Evolutionary conservation across 2,888 invertebrate species (phyloP), one percentile per base, ranked within the genome.

Genomic region (Neuroscelio doddi): DNA sequence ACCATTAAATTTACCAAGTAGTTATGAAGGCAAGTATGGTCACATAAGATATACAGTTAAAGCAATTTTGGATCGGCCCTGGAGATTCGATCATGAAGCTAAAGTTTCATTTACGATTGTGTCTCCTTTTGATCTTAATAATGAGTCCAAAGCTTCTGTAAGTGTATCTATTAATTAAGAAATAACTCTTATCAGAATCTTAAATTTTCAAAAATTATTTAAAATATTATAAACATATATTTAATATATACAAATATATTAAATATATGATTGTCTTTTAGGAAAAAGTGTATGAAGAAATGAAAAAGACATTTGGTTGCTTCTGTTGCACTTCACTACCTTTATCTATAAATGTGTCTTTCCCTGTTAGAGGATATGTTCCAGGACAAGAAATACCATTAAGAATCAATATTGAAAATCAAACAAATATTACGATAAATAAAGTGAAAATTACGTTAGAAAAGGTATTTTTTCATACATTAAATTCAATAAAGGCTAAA

Each of bases 61-160:
- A 82, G 92, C 91, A 0, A 89, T 89, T 0, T 86, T 95, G 7
- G 92, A 95, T 74, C 87, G 92, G 24, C 91, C 94, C 0, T 93
- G 93, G 90, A 92, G 91, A 76, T 91, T 92, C 78, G 93, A 95
- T 84, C 91, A 93, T 74, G 91, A 92, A 70, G 89, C 90, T 45
- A 92, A 92, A 85, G 88, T 89, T 82, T 89, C 91, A 8, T 93
- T 95, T 77, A 92, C 91, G 36, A 90, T 95, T 4, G 88, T 93
- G 58, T 90, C 92, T 56, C 89, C 91, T 0, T 87, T 93, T 71
- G 94, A 95, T 83, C 87, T 95, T 71, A 95, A 94, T 85, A 85
- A 89, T 59, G 57, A 68, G 83, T 87, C 90, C 30, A 87, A 88
- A 55, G 89, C 90, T 30, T 89, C 88, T 83, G 92, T 91, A 83